Base-by-base conservation (phyloP, 2,113 vertebrate species). In the Platanista minor region DNA sequence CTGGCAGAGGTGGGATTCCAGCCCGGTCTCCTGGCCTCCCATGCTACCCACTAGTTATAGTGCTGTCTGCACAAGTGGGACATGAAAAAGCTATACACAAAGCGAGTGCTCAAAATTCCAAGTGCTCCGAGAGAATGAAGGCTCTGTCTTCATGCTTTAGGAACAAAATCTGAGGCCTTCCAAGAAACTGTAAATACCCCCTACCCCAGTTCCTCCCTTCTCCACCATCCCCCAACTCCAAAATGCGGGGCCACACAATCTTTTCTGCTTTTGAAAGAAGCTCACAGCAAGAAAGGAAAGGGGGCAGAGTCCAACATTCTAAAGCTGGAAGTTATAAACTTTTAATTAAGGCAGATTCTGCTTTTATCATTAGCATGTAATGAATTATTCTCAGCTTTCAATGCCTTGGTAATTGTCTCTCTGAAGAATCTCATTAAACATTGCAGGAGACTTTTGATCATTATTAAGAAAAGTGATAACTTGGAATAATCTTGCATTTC, bases 381-480 rank as follows among this genome's bases (percentile, higher is more conserved):
- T 95, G 88, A 97, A 96, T 95, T 95, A 96, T 92, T 94, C 95
- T 91, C 93, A 82, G 46, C 57, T 94, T 87, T 95, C 90, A 33
- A n/a, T 52, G 77, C 66, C 91, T 91, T 94, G 66, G 94, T 97
- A 96, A 97, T 96, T 95, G 92, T 97, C 84, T 96, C 75, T 95
- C 80, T 12, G 3, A 97, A 97, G 90, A 96, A 92, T 92, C 90
- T 96, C 95, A 94, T 94, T 96, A 95, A 93, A 92, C 90, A 64
- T 91, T 64, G 67, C 91, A 82, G 88, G 86, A 82, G 85, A 78
- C 82, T 84, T 96, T 96, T 97, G 93, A 98, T 97, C 85, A 89
- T 96, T 96, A 92, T 96, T 88, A 96, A 96, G 94, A 97, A 92
- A 96, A 90, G 92, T 49, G 87, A 89, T 97, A 96, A 96, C 87